A percentile compares a stretch with the other conserved stretches of the same genome.
Conservation (phyloP, 2,888 invertebrate genomes). For the Drosophila mimetica region DNA sequence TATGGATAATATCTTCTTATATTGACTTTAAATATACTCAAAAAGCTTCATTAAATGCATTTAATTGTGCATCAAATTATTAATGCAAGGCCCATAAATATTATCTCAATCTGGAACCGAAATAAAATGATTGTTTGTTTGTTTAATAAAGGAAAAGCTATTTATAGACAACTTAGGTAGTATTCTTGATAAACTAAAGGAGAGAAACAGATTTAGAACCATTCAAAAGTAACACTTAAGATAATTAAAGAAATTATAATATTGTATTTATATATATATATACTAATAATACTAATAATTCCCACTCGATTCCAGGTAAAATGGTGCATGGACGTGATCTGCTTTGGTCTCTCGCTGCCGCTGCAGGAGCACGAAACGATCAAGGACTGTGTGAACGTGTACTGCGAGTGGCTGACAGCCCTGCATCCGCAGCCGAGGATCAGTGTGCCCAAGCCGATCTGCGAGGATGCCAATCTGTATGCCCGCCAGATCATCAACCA, state of each 20-base stretch:
- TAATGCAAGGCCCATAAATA: background rate
- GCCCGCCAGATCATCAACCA: constrained; percentile 95
- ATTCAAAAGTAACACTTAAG: background rate
- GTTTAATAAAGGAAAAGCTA: background rate
- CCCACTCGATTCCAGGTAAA: constrained; percentile 87
- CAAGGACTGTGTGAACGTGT: constrained; percentile 97
- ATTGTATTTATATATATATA: too few species aligned
- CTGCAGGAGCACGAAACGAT: constrained; percentile 96
- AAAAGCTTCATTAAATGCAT: background rate
- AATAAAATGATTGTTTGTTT: background rate
- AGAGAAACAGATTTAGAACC: background rate
- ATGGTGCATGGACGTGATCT: constrained; percentile 94
- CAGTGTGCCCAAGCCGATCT: constrained; percentile 94
- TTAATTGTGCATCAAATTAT: background rate
- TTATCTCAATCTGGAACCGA: background rate
- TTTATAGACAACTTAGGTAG: background rate
- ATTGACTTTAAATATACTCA: background rate
- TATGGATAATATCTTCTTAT: background rate
- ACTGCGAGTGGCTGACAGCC: constrained; percentile 98
- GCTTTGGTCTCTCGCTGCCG: constrained; percentile 95
- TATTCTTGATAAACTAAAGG: background rate
- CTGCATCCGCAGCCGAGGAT: constrained; percentile 93
- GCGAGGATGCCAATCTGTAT: constrained; percentile 95
- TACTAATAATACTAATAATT: too few species aligned
- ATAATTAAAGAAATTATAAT: background rate